Percentiles rank a stretch among this genome's conserved stretches.
Evolutionary conservation across 2,113 vertebrate species (phyloP).

Genomic region (Neomonachus schauinslandi): DNA sequence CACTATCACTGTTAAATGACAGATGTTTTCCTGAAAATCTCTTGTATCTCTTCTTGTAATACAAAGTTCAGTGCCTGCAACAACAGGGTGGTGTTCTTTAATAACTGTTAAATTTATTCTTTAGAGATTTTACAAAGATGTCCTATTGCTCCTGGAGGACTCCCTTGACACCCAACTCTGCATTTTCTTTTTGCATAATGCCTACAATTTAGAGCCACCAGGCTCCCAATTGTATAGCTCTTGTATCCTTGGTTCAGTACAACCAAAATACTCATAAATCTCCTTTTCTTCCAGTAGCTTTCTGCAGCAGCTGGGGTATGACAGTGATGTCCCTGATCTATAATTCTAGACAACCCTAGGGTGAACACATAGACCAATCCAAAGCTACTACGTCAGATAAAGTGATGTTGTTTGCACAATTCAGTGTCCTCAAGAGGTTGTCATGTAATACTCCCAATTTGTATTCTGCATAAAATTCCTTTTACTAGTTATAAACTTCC

Average conservation of each 20-base stretch:
- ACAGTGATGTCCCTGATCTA: slow-evolving; percentile 91
- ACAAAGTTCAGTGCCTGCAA: slow-evolving; percentile 89
- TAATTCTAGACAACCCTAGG: slow-evolving; percentile 88
- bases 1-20: slow-evolving; percentile 95
- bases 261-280: slow-evolving; percentile 93
- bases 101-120: slow-evolving; percentile 96
- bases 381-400: slow-evolving; percentile 79
- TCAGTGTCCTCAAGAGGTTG: slow-evolving; percentile 81
- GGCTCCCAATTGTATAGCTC: slow-evolving; percentile 89
- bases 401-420: slow-evolving; percentile 77
- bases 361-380: slow-evolving; percentile 83
- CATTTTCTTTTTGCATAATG: slow-evolving; percentile 90
- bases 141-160: slow-evolving; percentile 86
- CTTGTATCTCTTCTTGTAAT: slow-evolving; percentile 92
- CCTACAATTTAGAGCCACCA: slow-evolving; percentile 85
- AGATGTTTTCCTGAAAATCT: slow-evolving; percentile 96
- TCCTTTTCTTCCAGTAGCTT: slow-evolving; percentile 90
- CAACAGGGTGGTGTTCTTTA: slow-evolving; percentile 90
- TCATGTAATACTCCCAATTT: slow-evolving; percentile 84
- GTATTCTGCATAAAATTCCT: slow-evolving; percentile 85
- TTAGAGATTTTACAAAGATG: slow-evolving; percentile 88
- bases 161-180: slow-evolving; percentile 85
- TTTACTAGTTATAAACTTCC: slow-evolving; percentile 84
- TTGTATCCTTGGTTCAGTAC: slow-evolving; percentile 88
- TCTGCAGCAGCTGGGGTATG: slow-evolving; percentile 91